Percentiles rank a stretch among this genome's conserved stretches.
phyloP scores from a whole-genome alignment of 1,140 invertebrate genomes.

The Antheraea pernyi region DNA sequence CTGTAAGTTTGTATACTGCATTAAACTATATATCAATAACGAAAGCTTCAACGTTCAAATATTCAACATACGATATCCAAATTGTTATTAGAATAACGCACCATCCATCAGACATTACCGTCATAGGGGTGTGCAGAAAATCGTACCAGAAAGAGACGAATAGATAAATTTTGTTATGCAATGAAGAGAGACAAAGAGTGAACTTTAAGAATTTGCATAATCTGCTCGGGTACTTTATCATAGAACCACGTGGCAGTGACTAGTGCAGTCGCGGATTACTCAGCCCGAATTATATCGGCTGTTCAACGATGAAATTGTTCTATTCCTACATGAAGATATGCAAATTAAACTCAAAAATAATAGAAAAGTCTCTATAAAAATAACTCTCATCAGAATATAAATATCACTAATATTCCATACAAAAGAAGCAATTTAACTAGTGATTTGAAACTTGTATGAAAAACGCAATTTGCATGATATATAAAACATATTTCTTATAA shows the following conservation, averaged over 20 bases:
- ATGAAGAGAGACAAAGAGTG: slow-evolving; percentile 46
- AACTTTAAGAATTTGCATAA: slow-evolving; percentile 77
- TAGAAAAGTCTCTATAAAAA: not conserved
- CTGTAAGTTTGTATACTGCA: not conserved
- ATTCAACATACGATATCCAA: slow-evolving; percentile 69
- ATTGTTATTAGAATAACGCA: slow-evolving; percentile 77
- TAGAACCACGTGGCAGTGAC: slow-evolving; percentile 77
- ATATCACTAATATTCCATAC: no score
- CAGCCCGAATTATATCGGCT: slow-evolving; percentile 60
- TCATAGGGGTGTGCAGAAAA: slow-evolving; percentile 63
- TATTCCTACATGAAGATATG: not conserved
- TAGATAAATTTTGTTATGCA: slow-evolving; percentile 11
- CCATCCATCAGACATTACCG: slow-evolving; percentile 73
- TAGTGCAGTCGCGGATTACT: slow-evolving; percentile 75
- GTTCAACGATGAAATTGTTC: slow-evolving; percentile 37
- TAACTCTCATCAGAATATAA: not conserved
- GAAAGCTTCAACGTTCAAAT: slow-evolving; percentile 51
- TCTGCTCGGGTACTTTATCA: slow-evolving; percentile 76
- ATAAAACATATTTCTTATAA: no score
- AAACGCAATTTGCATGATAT: no score
- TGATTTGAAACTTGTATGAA: no score
- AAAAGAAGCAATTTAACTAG: no score
- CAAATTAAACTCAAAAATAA: not conserved
- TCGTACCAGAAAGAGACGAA: slow-evolving; percentile 39
- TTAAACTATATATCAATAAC: slow-evolving; percentile 9